Evolutionary conservation across 2,888 invertebrate genomes (phyloP), one percentile per base, ranked within the genome.

Genomic region (Junonia oenone): DNA sequence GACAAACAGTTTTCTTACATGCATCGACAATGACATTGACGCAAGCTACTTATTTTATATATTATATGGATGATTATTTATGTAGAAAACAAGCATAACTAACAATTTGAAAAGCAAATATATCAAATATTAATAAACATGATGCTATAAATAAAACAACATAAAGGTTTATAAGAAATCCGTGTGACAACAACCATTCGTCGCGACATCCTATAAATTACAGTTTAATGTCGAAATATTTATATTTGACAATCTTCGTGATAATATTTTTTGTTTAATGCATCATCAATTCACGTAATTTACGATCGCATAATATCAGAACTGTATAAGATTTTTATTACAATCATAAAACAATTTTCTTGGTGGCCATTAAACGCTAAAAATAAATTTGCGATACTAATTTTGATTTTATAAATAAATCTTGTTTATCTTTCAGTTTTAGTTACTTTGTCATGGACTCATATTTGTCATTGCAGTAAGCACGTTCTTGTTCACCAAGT

Each of bases 241-340:
- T 48, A 35, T 48, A 22, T 35, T n/a, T 33, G 48, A 27, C 37
- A 38, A 43, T 17, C 40, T 55, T 29, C 27, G 55, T 37, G 19
- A 50, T 45, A 46, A 17, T 29, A 51, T 51, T 40, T 38, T 52
- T 38, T 46, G 26, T 46, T 43, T 37, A 52, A 35, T 45, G 52
- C 27, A 35, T 26, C 43, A 26, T 43, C 22, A 37, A 45, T 37
- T 52, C 35, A 17, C 22, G 46, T 46, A 37, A 46, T 38, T 45
- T 52, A 52, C 27, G 37, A 29, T 9, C 31, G 33, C 5, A 17
- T 46, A 31, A 46, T 31, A 45, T 15, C 11, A 17, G n/a, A 14
- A 37, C 27, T 35, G 35, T 35, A 13, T 11, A 37, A n/a, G 9
- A 31, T 46, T 15, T 51, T 51, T 52, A 6, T 17, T 5, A 45